Evolutionary conservation across 2,888 invertebrate species (phyloP).

Genomic region (Lasioglossum lativentre): DNA sequence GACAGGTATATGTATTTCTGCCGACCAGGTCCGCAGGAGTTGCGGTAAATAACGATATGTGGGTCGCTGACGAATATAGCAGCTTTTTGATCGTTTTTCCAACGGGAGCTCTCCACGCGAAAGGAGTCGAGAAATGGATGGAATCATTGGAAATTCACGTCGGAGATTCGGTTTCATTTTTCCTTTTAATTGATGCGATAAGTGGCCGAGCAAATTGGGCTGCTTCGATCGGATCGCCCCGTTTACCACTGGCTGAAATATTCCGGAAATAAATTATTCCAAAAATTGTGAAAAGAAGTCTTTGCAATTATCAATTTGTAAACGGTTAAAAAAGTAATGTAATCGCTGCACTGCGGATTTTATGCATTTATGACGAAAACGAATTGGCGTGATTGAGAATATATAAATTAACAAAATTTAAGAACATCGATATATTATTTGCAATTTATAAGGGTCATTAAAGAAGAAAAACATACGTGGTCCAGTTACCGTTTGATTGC

Average conservation of each 20-base stretch:
- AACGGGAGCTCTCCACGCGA: background rate
- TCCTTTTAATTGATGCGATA: background rate
- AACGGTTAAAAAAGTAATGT: background rate
- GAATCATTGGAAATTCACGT: background rate
- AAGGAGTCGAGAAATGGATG: background rate
- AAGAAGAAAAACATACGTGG: background rate
- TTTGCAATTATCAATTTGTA: background rate
- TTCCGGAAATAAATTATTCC: background rate
- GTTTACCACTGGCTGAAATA: background rate
- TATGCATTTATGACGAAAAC: background rate
- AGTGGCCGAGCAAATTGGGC: background rate
- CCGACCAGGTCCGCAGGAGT: conserved; percentile 24
- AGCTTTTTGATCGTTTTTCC: conserved; percentile 15
- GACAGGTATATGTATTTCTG: conserved; percentile 21
- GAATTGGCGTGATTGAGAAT: too few relatives aligned
- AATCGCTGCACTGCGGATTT: background rate
- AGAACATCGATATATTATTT: too few relatives aligned
- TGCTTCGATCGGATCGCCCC: background rate
- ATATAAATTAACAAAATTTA: too few relatives aligned
- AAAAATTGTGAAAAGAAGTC: background rate
- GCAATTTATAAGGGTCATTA: too few relatives aligned
- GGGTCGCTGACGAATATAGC: conserved; percentile 36
- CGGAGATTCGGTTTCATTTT: background rate
- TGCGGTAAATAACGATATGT: conserved; percentile 42
- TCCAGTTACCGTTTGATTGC: background rate